Percentiles rank a stretch among this genome's conserved stretches.
phyloP scores from a whole-genome alignment of 1,140 invertebrate genomes.

The Formica selysi region DNA sequence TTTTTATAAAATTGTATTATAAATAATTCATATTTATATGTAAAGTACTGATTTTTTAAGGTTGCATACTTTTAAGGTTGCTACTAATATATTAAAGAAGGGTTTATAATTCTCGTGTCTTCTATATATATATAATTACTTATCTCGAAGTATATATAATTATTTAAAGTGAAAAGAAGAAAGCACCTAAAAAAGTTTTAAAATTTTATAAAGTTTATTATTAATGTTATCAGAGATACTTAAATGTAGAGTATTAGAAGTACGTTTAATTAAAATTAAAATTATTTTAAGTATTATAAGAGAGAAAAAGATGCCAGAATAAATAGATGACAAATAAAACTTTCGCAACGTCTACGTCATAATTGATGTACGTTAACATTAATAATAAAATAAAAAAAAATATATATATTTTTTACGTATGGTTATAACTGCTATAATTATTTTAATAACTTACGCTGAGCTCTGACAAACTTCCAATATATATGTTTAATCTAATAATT shows the following conservation, averaged over 20 bases:
- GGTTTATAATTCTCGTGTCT: no score
- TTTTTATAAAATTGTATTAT: neutral
- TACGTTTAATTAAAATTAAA: slow-evolving; percentile 42
- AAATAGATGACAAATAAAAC: slow-evolving; percentile 10
- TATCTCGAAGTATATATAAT: neutral
- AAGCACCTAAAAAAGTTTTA: neutral
- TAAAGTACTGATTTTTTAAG: neutral
- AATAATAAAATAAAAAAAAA: slow-evolving; percentile 33
- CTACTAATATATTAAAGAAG: neutral
- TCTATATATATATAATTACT: neutral
- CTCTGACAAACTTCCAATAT: slow-evolving; percentile 8
- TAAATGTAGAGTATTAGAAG: slow-evolving; percentile 16
- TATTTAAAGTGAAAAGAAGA: slow-evolving; percentile 8
- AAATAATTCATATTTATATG: neutral
- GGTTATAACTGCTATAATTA: slow-evolving; percentile 19
- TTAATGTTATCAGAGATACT: slow-evolving; percentile 24
- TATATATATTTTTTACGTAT: neutral
- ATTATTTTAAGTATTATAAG: slow-evolving; percentile 37
- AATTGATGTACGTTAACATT: slow-evolving; percentile 22
- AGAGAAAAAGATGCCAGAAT: neutral
- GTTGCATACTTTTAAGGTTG: no score
- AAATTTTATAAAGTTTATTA: slow-evolving; percentile 20
- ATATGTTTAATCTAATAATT: neutral
- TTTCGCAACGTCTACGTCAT: slow-evolving; percentile 14
- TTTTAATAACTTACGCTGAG: neutral